Base-by-base conservation (phyloP, 2,888 invertebrate genomes). In the Argyra leucocephala region DNA sequence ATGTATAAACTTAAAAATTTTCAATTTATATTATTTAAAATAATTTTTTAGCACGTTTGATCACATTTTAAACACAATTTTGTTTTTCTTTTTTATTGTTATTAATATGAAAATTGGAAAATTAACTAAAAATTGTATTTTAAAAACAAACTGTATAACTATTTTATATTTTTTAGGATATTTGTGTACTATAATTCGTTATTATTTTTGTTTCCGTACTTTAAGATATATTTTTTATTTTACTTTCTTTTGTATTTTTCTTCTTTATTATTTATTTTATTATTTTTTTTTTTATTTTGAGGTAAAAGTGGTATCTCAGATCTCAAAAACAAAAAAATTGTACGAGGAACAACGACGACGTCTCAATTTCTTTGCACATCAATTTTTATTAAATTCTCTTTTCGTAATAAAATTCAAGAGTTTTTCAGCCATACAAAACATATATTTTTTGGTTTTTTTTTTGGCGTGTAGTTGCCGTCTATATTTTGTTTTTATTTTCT, bases 311-410 rank as follows among this genome's bases (percentile, higher is more conserved):
- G 18, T 12, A 10, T 37, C 37, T 12, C 37, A 37, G 12, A 37
- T 37, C 37, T 12, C 12, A 31, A 31, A 31, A 31, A 6, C 31
- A 31, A 31, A 26, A 6, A 10, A 31, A 31, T 10, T 7, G 4
- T 7, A 26, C 3, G 12, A 31, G 12, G 1, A 31, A 31, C 31
- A 31, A 48, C 7, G 48, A 18, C 48, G 48, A 48, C 48, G 48
- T 48, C 48, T 48, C 48, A 48, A 48, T 48, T 48, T 48, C 48
- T 48, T 48, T 48, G n/a, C 48, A 48, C 48, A 48, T 48, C 48
- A 48, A 48, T 48, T 48, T 48, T 48, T 48, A 48, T 48, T 48
- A 48, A 48, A 48, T 48, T 48, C 48, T 48, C 48, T 48, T 48
- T 48, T 48, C 12, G 18, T 48, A 48, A 48, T 48, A 48, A 48